These are phyloP conservation scores for Mus pahari DNA, from an alignment of 2,113 vertebrate genomes.

Conservation along the genomic window DNA sequence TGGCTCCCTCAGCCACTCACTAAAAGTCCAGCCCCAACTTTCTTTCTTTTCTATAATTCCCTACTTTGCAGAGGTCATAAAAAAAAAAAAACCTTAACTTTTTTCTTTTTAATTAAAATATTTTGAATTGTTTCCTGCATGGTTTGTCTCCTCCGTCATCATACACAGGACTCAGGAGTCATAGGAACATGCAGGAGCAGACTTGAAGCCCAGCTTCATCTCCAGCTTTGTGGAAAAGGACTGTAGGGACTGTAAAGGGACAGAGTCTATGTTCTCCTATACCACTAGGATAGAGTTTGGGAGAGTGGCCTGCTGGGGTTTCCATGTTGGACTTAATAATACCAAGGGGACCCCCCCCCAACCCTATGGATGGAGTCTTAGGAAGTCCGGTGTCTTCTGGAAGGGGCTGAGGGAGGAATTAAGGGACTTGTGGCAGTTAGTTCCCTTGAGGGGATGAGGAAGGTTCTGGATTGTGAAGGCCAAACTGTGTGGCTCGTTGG, in stretches of 20 bases:
- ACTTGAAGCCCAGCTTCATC: background rate
- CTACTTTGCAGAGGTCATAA: conserved; percentile 28
- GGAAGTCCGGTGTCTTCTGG: background rate
- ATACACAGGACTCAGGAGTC: background rate
- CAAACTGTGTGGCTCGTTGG: background rate
- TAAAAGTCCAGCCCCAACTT: background rate
- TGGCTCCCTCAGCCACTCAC: background rate
- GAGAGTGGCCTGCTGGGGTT: background rate
- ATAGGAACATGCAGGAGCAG: background rate
- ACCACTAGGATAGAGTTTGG: background rate
- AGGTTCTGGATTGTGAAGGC: background rate
- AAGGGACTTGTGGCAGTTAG: background rate
- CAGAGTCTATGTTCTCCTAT: background rate
- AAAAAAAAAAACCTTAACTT: background rate
- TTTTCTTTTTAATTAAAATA: background rate
- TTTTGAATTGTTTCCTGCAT: background rate
- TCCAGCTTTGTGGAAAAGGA: background rate
- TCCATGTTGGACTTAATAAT: background rate
- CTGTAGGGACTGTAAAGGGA: background rate
- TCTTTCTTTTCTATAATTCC: conserved; percentile 45
- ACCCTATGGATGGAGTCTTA: background rate
- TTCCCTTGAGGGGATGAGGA: background rate
- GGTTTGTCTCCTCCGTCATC: background rate
- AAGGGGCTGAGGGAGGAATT: background rate
- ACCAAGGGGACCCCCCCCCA: background rate